These are phyloP conservation scores for Athene noctua DNA, from an alignment of 2,113 vertebrate genomes.

Conservation along the genomic window DNA sequence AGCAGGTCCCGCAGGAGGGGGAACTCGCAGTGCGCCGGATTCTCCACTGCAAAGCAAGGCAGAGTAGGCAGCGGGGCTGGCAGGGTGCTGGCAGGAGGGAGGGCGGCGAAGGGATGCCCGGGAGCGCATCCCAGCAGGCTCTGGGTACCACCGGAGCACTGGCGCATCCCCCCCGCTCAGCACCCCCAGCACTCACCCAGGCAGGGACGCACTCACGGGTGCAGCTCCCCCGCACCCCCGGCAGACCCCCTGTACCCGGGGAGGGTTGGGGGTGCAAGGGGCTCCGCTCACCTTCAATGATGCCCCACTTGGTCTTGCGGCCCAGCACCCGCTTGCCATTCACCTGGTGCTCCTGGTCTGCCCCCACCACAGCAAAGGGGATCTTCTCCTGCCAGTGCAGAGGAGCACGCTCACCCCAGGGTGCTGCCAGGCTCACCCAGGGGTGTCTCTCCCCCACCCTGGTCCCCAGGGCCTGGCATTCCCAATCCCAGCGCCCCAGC, in stretches of 20 bases:
- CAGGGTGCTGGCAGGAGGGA: neutral
- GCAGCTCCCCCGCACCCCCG: neutral
- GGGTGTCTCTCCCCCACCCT: no score
- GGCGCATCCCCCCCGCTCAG: neutral
- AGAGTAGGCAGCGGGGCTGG: neutral
- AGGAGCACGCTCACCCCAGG: fast-evolving
- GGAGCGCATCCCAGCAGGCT: fast-evolving
- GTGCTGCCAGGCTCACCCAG: fast-evolving
- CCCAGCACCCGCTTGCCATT: constrained; percentile 91
- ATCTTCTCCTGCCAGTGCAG: constrained; percentile 80
- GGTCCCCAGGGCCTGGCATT: neutral
- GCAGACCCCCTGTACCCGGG: fast-evolving
- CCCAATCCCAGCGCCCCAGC: fast-evolving
- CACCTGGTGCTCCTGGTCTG: constrained; percentile 90
- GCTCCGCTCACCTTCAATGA: constrained; percentile 86
- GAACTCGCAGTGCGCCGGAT: constrained; percentile 89
- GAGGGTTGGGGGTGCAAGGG: neutral
- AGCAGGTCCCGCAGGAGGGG: constrained; percentile 89
- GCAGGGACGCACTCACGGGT: neutral
- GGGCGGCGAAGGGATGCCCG: fast-evolving
- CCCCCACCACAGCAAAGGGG: constrained; percentile 94
- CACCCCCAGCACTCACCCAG: neutral
- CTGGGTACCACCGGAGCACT: fast-evolving
- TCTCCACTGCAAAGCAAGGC: constrained; percentile 85
- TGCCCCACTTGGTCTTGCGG: constrained; percentile 96